Evolutionary conservation across 2,797 vertebrate genomes (phyloP).

Genomic region (Tachyglossus aculeatus): DNA sequence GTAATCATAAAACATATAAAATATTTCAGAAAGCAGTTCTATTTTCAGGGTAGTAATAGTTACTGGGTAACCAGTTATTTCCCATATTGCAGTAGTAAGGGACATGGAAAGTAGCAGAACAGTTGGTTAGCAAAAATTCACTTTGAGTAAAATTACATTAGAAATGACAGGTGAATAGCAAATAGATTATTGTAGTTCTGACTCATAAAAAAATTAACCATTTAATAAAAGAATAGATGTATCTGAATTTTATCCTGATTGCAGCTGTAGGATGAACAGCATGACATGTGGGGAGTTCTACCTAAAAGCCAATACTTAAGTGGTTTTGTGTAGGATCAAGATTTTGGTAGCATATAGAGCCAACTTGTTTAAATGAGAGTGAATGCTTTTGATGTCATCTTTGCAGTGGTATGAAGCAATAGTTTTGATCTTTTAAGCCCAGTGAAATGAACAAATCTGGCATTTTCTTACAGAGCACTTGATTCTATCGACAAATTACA

Average conservation of each 20-base stretch:
- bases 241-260: background rate
- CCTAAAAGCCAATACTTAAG: no score
- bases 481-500: no score
- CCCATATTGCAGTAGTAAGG: no score
- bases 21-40: no score
- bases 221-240: background rate
- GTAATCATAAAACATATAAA: no score
- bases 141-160: background rate
- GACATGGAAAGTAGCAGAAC: no score
- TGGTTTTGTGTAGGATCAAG: no score
- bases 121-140: no score
- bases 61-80: no score
- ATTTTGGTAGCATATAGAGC: background rate
- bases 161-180: background rate
- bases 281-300: background rate
- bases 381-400: constrained; percentile 28
- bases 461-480: constrained; percentile 20
- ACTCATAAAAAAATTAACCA: no score
- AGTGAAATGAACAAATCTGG: constrained; percentile 18
- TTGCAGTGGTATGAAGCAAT: constrained; percentile 18
- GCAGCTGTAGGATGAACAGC: background rate
- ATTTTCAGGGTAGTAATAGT: no score
- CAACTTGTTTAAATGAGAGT: background rate
- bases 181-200: background rate
- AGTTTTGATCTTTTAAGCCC: constrained; percentile 26